These are phyloP conservation scores for Semicossyphus pulcher DNA, from an alignment of 2,113 vertebrate species.

Conservation along the genomic window DNA sequence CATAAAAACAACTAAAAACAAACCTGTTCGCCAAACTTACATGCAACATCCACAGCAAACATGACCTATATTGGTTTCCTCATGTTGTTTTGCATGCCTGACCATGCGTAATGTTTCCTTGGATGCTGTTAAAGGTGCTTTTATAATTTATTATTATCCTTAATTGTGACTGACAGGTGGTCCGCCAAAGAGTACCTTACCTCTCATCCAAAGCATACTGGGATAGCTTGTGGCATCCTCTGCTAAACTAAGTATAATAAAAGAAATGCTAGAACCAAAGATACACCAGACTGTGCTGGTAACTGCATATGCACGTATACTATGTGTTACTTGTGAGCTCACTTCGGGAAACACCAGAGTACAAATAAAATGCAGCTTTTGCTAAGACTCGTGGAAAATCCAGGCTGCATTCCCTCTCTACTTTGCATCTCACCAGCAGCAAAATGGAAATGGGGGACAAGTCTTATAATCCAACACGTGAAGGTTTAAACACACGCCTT, in stretches of 20 bases:
- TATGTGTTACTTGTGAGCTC: neutral
- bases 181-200: neutral
- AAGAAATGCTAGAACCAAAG: neutral
- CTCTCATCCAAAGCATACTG: neutral
- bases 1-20: too few species aligned
- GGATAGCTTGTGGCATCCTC: neutral
- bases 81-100: neutral
- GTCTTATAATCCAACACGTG: constrained; percentile 17
- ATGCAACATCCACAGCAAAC: too few species aligned
- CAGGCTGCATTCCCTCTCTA: neutral
- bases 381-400: neutral
- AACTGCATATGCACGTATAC: neutral
- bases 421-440: neutral
- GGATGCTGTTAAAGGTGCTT: too few species aligned
- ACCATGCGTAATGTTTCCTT: too few species aligned
- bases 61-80: too few species aligned
- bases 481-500: neutral
- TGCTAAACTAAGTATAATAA: neutral
- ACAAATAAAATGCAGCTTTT: neutral
- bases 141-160: too few species aligned
- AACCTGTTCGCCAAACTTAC: too few species aligned
- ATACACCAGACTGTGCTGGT: neutral
- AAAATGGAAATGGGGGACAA: neutral
- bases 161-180: too few species aligned
- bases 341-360: neutral